Evolutionary conservation across 2,888 invertebrate genomes (phyloP).

Genomic region (Mermis nigrescens): DNA sequence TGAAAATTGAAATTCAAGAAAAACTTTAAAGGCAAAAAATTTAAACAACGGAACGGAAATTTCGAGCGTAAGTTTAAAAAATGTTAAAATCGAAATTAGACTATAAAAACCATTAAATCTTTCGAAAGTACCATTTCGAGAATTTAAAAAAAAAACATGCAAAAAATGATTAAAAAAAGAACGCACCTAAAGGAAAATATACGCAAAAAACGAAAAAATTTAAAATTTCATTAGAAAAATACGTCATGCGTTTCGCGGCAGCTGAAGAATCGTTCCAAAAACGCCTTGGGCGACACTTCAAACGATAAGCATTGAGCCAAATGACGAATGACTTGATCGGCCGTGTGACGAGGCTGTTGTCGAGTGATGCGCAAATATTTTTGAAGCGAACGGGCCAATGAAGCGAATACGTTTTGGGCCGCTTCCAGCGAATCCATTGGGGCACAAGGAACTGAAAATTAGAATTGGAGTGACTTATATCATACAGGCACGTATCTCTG

Average conservation of each 20-base stretch:
- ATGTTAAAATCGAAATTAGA: too few relatives aligned
- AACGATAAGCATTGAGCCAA: conserved; percentile 74
- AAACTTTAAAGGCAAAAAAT: too few relatives aligned
- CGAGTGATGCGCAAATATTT: conserved; percentile 84
- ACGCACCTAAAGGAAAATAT: too few relatives aligned
- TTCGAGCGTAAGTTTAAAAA: too few relatives aligned
- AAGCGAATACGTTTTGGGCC: conserved; percentile 89
- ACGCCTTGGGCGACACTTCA: conserved; percentile 79
- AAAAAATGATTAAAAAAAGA: too few relatives aligned
- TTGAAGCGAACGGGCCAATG: conserved; percentile 80
- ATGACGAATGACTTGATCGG: conserved; percentile 73
- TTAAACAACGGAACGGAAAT: too few relatives aligned
- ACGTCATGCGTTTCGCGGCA: conserved; percentile 60
- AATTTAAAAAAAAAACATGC: too few relatives aligned
- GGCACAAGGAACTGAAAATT: conserved; percentile 47
- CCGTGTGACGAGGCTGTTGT: conserved; percentile 84
- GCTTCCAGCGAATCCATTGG: conserved; percentile 86
- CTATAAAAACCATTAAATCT: too few relatives aligned
- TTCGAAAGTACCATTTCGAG: too few relatives aligned
- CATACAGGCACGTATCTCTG: background rate
- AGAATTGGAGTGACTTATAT: background rate
- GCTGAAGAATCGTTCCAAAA: conserved; percentile 74
- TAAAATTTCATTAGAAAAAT: too few relatives aligned
- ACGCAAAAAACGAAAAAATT: too few relatives aligned
- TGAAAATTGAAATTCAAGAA: too few relatives aligned